A percentile compares a stretch with the other conserved stretches of the same genome.
phyloP scores from a whole-genome alignment of 2,888 invertebrate species.

The Antheraea yamamai region DNA sequence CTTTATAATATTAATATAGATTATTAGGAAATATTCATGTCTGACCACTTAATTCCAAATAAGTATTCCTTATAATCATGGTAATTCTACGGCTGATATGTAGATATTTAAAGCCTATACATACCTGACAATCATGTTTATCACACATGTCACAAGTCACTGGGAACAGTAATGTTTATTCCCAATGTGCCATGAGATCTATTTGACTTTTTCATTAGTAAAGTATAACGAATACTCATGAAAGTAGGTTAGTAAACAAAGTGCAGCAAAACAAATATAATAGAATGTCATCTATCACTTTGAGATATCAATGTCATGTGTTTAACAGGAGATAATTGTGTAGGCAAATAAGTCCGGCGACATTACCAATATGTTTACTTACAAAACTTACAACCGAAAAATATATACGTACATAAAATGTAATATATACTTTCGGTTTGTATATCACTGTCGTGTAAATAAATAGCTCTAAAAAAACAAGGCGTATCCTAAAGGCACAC shows the following conservation, averaged over 20 bases:
- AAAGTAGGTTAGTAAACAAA: background rate
- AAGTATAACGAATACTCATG: background rate
- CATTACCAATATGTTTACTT: constrained; percentile 6
- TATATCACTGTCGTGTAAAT: background rate
- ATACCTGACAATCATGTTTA: no score
- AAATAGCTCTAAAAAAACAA: background rate
- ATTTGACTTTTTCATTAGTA: no score
- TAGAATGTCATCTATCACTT: constrained; percentile 1
- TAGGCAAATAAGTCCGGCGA: constrained; percentile 6
- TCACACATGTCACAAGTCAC: no score
- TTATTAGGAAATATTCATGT: no score
- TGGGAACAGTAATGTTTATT: no score
- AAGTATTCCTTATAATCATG: no score
- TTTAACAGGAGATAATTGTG: background rate
- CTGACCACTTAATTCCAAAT: background rate
- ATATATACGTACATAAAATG: background rate
- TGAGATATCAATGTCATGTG: background rate
- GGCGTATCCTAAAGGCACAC: no score
- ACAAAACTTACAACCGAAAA: background rate
- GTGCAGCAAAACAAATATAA: background rate
- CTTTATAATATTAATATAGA: no score
- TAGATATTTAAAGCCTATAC: no score
- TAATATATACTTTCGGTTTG: background rate
- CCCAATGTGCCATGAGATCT: no score
- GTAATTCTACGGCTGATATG: no score